Evolutionary conservation across 2,797 vertebrate species (phyloP).

Genomic region (Cynodonichthys magdalenae): DNA sequence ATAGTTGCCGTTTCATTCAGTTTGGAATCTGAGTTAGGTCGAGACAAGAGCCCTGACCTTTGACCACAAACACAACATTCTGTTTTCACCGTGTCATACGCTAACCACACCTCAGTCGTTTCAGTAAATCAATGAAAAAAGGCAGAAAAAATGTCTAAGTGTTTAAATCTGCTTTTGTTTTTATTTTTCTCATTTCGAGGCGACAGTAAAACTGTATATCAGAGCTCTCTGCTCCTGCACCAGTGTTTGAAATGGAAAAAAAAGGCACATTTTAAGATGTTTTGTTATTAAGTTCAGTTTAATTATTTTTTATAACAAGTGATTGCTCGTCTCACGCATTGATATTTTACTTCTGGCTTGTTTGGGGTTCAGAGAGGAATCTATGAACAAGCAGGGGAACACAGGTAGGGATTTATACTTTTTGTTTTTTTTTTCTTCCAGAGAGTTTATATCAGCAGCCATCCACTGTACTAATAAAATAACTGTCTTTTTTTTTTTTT

Average conservation of each 20-base stretch:
- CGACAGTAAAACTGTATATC: slow-evolving; percentile 51
- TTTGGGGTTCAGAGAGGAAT: slow-evolving; percentile 19
- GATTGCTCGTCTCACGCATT: slow-evolving; percentile 55
- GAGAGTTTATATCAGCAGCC: slow-evolving; percentile 25
- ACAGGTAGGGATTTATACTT: slow-evolving; percentile 22
- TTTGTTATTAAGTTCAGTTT: slow-evolving; percentile 37
- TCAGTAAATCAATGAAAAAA: background rate
- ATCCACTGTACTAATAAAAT: slow-evolving; percentile 17
- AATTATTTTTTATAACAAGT: slow-evolving; percentile 55
- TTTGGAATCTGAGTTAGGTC: too few relatives aligned
- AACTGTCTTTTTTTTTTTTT: slow-evolving; percentile 15
- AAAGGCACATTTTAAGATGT: slow-evolving; percentile 54
- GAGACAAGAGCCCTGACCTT: background rate
- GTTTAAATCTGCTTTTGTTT: slow-evolving; percentile 24
- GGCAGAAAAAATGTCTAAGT: background rate
- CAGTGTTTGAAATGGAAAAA: slow-evolving; percentile 46
- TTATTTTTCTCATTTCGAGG: slow-evolving; percentile 41
- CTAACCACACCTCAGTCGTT: slow-evolving; percentile 6
- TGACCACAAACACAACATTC: background rate
- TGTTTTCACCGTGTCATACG: slow-evolving; percentile 1
- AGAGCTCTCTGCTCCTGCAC: slow-evolving; percentile 48
- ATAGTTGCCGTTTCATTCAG: background rate
- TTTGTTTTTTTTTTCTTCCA: slow-evolving; percentile 30
- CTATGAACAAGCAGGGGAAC: slow-evolving; percentile 29
- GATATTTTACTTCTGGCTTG: slow-evolving; percentile 51